A percentile compares a stretch with the other conserved stretches of the same genome.
Conservation (phyloP, 1,140 invertebrate species). For the Drosophila chauvacae region DNA sequence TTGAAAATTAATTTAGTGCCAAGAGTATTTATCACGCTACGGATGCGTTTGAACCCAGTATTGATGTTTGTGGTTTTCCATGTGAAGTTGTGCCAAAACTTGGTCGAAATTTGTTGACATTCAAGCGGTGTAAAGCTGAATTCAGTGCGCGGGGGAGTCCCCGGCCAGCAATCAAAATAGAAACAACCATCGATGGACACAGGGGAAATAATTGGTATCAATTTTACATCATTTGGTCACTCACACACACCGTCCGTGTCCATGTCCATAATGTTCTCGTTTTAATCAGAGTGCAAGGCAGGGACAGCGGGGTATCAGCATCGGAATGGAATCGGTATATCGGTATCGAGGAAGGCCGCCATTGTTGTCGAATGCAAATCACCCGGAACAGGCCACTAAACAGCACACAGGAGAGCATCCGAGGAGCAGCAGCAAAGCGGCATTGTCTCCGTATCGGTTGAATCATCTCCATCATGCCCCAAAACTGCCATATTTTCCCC, state of each 20-base stretch:
- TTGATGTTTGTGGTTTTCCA: constrained; percentile 26
- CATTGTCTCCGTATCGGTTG: constrained; percentile 35
- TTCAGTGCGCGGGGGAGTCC: neutral
- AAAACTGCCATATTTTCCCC: constrained; percentile 10
- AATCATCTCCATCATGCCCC: constrained; percentile 8
- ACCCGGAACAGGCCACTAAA: constrained; percentile 65
- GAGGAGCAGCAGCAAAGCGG: constrained; percentile 1
- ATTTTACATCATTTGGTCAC: constrained; percentile 63
- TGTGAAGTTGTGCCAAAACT: constrained; percentile 19
- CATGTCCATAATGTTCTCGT: constrained; percentile 30
- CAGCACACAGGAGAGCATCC: constrained; percentile 34
- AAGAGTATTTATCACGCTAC: constrained; percentile 44
- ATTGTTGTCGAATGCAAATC: constrained; percentile 77
- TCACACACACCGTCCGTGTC: constrained; percentile 31
- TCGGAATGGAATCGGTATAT: constrained; percentile 25
- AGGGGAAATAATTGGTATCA: constrained; percentile 66
- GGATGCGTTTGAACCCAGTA: constrained; percentile 52
- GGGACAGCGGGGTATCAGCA: constrained; percentile 4
- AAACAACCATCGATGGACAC: constrained; percentile 47
- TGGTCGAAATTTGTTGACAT: constrained; percentile 48
- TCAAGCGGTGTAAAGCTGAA: constrained; percentile 9
- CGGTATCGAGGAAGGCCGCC: constrained; percentile 50
- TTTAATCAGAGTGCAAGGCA: constrained; percentile 37
- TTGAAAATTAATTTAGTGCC: constrained; percentile 38
- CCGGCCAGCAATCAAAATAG: constrained; percentile 51